phyloP scores from a whole-genome alignment of 1,140 invertebrate species.

The Bilobella aurantiaca region DNA sequence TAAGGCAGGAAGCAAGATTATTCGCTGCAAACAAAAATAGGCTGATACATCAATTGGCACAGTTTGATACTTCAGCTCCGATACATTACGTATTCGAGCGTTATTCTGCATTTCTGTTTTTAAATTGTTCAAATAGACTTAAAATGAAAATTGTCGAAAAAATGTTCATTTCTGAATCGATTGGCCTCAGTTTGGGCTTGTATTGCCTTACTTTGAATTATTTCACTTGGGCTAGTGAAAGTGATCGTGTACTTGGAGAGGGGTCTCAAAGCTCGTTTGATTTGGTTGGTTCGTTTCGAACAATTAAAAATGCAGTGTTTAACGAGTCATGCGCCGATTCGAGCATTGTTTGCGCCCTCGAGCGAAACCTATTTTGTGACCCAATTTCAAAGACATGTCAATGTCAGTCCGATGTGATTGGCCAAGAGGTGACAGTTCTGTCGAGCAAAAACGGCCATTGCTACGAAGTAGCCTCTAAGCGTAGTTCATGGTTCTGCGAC shows the following conservation, averaged over 20 bases:
- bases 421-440: neutral
- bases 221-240: too few relatives aligned
- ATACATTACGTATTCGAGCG: too few relatives aligned
- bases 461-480: too few relatives aligned
- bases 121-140: too few relatives aligned
- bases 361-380: neutral
- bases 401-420: neutral
- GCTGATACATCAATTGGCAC: too few relatives aligned
- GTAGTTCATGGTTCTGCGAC: neutral
- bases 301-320: too few relatives aligned
- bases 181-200: neutral
- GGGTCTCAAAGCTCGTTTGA: neutral
- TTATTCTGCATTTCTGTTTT: too few relatives aligned
- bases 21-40: too few relatives aligned
- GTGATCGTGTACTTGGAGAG: neutral
- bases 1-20: too few relatives aligned
- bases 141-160: neutral
- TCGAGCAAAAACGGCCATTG: neutral
- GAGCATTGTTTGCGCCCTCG: neutral
- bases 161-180: neutral
- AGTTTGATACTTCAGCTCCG: too few relatives aligned
- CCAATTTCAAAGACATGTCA: neutral
- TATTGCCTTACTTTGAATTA: too few relatives aligned
- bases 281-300: too few relatives aligned
- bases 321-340: slow-evolving; percentile 8